A percentile compares a stretch with the other conserved stretches of the same genome.
Evolutionary conservation across 2,888 invertebrate species (phyloP).

Genomic region (Panzeria rudis): DNA sequence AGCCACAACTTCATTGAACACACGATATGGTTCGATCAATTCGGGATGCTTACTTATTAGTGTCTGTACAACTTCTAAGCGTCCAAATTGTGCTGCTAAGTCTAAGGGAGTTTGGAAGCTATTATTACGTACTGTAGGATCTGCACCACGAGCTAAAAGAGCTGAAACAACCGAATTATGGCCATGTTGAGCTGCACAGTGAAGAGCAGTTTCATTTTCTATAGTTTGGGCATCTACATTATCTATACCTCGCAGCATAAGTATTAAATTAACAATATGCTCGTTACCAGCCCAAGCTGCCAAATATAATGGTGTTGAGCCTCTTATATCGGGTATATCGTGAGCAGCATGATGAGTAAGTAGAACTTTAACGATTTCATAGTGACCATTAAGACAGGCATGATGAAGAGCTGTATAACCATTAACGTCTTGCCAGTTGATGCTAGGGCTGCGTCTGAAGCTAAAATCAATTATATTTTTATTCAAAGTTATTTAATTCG

Average conservation of each 20-base stretch:
- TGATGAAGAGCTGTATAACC: constrained; percentile 97
- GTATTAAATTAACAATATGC: constrained; percentile 92
- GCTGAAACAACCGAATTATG: constrained; percentile 93
- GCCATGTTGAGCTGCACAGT: constrained; percentile 96
- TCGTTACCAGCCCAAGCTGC: constrained; percentile 97
- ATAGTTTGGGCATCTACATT: constrained; percentile 88
- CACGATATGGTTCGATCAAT: constrained; percentile 88
- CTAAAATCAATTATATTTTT: constrained; percentile 85
- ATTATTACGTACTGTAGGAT: constrained; percentile 93
- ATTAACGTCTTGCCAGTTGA: constrained; percentile 95
- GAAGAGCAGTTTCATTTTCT: constrained; percentile 94
- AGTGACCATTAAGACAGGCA: constrained; percentile 96
- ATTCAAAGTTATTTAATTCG: too few relatives aligned
- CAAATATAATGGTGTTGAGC: constrained; percentile 96
- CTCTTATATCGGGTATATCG: constrained; percentile 93
- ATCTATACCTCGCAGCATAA: constrained; percentile 90
- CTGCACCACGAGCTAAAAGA: constrained; percentile 92
- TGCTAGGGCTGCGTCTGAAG: constrained; percentile 93
- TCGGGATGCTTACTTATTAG: constrained; percentile 92
- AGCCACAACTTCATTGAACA: constrained; percentile 56
- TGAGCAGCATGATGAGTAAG: constrained; percentile 92
- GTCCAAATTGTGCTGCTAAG: constrained; percentile 95
- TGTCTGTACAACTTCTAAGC: constrained; percentile 92
- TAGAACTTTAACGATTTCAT: constrained; percentile 92
- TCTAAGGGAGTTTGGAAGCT: constrained; percentile 96